Base-by-base conservation (phyloP, 2,888 invertebrate genomes). In the Malachius bipustulatus region DNA sequence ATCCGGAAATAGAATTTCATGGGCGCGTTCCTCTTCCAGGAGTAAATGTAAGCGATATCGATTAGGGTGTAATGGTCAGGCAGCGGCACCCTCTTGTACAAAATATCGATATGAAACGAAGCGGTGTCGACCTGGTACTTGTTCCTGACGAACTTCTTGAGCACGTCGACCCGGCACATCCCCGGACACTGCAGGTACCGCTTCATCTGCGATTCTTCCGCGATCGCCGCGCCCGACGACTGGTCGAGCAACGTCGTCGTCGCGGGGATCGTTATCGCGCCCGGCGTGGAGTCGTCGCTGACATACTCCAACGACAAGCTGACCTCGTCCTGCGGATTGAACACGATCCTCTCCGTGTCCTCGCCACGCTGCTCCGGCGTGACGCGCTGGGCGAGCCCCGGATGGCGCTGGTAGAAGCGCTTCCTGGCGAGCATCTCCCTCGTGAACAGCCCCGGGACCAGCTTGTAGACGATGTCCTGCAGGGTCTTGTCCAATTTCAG, bases 381-480 rank as follows among this genome's bases (percentile, higher is more conserved):
- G 33, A 77, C 75, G 30, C 57, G 51, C 15, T 60, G 57, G 27
- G 77, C 75, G 38, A 75, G 70, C 38, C 72, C 69, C 1, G 85
- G 83, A 49, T 80, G 73, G 45, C 77, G 77, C 38, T 78, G 71
- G 63, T 90, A 91, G 65, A 88, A 91, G 43, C 78, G 77, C 49
- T 84, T 75, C 47, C 91, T 73, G 47, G 85, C 71, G 55, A 80
- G 74, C 81, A 93, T 84, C 68, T 94, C 93, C 47, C 73, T 75
- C 65, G 88, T 80, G 60, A 89, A 93, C n/a, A 94, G 69, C n/a
- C 88, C 90, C 34, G 94, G 94, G 35, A 94, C 91, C 50, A 94
- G 67, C 68, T 94, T 94, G 66, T 93, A 94, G 4, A 94, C 93
- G 56, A 94, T 85, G 49, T 90, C 90, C 67, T 94, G 94, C 35